Conservation (phyloP, 2,797 vertebrate species). For the Acomys russatus region DNA sequence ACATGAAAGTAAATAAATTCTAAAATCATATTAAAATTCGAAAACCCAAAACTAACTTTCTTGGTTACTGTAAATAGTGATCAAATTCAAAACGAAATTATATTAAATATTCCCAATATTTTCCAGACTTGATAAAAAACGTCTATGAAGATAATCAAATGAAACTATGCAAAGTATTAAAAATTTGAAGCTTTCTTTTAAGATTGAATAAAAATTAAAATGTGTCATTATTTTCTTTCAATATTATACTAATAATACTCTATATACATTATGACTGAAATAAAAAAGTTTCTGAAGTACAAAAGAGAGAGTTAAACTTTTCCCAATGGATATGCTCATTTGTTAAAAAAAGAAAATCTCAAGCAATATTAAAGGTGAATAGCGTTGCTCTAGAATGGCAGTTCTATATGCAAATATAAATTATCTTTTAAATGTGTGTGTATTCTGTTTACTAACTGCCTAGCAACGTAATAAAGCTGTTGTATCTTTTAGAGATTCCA, state of each 20-base stretch:
- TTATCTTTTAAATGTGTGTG: not conserved
- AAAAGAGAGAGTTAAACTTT: not conserved
- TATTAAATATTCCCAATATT: not conserved
- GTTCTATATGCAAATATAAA: not conserved
- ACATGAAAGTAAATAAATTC: not conserved
- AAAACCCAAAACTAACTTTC: not conserved
- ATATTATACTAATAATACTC: not conserved
- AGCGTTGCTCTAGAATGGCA: not conserved
- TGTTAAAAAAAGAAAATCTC: not conserved
- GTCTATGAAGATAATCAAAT: not conserved
- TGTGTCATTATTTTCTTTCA: not conserved
- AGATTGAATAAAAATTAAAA: not conserved
- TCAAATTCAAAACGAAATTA: not conserved
- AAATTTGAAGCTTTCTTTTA: not conserved
- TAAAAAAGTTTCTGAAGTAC: not conserved
- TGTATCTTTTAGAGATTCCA: not conserved
- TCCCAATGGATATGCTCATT: not conserved
- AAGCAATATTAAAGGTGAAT: not conserved
- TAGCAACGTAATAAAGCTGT: not conserved
- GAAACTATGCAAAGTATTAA: not conserved
- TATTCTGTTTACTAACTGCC: not conserved
- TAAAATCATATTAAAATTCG: not conserved
- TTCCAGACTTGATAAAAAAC: not conserved
- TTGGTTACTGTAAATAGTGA: not conserved
- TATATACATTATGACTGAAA: not conserved